These are phyloP conservation scores for Oryctes rhinoceros DNA, from an alignment of 1,140 invertebrate species.

Conservation along the genomic window DNA sequence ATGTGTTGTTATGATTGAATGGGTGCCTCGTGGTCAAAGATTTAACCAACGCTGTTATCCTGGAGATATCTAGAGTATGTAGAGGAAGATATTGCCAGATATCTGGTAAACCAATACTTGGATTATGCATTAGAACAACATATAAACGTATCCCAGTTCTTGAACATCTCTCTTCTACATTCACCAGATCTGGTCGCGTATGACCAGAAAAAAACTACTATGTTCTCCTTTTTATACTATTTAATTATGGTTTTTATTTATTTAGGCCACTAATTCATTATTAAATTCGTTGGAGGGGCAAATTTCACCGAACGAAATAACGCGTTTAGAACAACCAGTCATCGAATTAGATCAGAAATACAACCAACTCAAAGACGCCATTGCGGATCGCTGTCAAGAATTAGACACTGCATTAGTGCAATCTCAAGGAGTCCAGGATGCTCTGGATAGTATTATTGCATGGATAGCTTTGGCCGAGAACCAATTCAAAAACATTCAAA, in stretches of 20 bases:
- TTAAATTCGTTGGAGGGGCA: conserved; percentile 81
- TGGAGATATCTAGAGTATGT: too few species aligned
- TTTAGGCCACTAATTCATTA: conserved; percentile 73
- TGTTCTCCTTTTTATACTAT: background rate
- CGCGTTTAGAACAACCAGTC: conserved; percentile 81
- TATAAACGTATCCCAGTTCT: too few species aligned
- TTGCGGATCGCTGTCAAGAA: conserved; percentile 82
- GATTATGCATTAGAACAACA: too few species aligned
- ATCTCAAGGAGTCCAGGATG: conserved; percentile 94
- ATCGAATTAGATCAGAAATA: conserved; percentile 81
- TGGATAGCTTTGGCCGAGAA: conserved; percentile 89
- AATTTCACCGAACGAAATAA: conserved; percentile 77
- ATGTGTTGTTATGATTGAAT: too few species aligned
- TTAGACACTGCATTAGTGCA: conserved; percentile 90
- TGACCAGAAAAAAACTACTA: background rate
- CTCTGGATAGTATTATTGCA: conserved; percentile 81
- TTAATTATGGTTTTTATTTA: background rate
- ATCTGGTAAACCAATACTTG: too few species aligned
- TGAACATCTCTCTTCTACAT: too few species aligned
- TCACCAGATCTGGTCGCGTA: too few species aligned
- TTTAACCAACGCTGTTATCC: too few species aligned
- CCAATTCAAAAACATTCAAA: conserved; percentile 74
- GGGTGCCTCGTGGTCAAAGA: too few species aligned
- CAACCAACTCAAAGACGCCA: conserved; percentile 72
- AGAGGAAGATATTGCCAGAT: too few species aligned